Base-by-base conservation (phyloP, 1,140 invertebrate genomes). In the Apis cerana region DNA sequence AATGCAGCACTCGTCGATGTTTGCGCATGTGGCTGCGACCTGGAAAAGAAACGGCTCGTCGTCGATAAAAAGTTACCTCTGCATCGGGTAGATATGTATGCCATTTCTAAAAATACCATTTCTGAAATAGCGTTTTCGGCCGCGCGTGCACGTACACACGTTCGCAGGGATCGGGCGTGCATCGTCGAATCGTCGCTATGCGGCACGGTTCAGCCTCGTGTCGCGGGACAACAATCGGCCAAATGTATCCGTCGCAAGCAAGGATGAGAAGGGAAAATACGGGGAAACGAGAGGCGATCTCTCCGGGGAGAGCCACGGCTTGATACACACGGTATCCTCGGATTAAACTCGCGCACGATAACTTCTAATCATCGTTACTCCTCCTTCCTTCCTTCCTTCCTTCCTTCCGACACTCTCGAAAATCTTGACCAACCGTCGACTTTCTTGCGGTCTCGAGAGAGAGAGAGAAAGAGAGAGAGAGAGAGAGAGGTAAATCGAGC, bases 101-200 rank as follows among this genome's bases (percentile, higher is more conserved):
- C 80, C 80, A 61, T 82, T 82, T 77, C 80, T 82, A 82, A 82
- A 82, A 82, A 82, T 82, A 82, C 65, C 80, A 82, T 82, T 82
- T 82, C 80, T 77, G 80, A 82, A 82, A 82, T 76, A 82, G 74
- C 80, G 56, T 82, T 82, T 82, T 50, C 62, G 74, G 48, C 48
- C 62, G 74, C 62, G 80, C 71, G 80, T 54, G 54, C 64, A 59
- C 33, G 62, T 68, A 82, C 72, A 82, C 72, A 59, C 62, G 74
- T 69, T 23, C 62, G 80, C 74, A 54, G 74, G 58, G 68, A 75
- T 76, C 64, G 72, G 43, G 69, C 21, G 69, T 65, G 79, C 79
- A 80, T 64, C 69, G 68, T 74, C 27, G 56, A 5, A 62, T 62
- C 65, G 43, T n/a, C 58, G 43, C 43, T 8, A 8, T 43, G 65